These are phyloP conservation scores for Atrina japonica DNA, from an alignment of 2,888 invertebrate genomes.

Conservation along the genomic window DNA sequence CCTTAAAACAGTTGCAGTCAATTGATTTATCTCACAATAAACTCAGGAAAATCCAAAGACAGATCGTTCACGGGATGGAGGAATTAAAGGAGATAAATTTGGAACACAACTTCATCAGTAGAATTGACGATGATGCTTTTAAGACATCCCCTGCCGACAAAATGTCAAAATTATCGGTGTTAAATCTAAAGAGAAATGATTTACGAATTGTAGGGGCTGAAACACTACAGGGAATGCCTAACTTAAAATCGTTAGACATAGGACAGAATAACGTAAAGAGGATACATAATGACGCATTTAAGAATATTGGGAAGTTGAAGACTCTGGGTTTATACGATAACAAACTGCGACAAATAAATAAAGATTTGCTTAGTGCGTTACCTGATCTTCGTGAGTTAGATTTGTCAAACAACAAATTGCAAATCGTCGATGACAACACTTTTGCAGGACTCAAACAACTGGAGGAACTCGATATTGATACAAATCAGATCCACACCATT, in stretches of 20 bases:
- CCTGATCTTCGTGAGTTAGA: conserved; percentile 57
- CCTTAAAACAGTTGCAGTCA: conserved; percentile 44
- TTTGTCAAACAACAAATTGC: conserved; percentile 60
- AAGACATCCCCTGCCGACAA: conserved; percentile 57
- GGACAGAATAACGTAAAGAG: conserved; percentile 60
- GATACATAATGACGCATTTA: conserved; percentile 56
- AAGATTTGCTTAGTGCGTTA: conserved; percentile 56
- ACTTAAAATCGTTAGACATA: conserved; percentile 64
- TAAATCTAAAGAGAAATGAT: conserved; percentile 65
- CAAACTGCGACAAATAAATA: conserved; percentile 47
- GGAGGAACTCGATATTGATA: conserved; percentile 59
- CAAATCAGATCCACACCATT: conserved; percentile 56
- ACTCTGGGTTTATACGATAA: conserved; percentile 62
- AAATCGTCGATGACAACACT: conserved; percentile 51
- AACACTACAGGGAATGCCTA: conserved; percentile 59
- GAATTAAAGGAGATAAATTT: conserved; percentile 62
- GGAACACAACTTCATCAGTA: conserved; percentile 62
- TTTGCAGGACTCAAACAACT: conserved; percentile 59
- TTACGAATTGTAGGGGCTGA: conserved; percentile 51
- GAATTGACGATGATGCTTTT: conserved; percentile 63
- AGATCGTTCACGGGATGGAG: conserved; percentile 59
- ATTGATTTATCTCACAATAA: conserved; percentile 64
- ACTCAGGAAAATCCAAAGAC: conserved; percentile 53
- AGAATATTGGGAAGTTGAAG: conserved; percentile 54
- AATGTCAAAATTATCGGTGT: conserved; percentile 61